Base-by-base conservation (phyloP, 2,113 vertebrate genomes). In the Laticauda laticaudata region DNA sequence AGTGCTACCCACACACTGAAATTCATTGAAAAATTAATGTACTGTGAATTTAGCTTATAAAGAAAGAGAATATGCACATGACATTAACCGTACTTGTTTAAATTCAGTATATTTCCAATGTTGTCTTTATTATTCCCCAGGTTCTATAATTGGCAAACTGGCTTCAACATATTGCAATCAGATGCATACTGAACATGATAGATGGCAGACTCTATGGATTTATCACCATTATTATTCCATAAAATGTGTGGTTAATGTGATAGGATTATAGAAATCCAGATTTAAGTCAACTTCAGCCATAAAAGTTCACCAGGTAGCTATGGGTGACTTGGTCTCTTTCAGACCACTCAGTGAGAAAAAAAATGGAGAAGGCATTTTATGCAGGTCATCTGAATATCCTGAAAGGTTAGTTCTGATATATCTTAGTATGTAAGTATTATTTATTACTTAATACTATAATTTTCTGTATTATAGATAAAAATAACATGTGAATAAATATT, bases 1-100 rank as follows among this genome's bases (percentile, higher is more conserved):
- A 85, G 75, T 75, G 21, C 5, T 9, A 54, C 24, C 61, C 93
- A 24, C n/a, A 91, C 29, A 39, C 39, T 43, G 1, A 94, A 92
- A 94, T 89, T 90, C 5, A 56, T 20, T 3, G 4, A 95, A 94
- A 95, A 91, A 88, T 10, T 5, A 92, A 90, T 88, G 87, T 12
- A 43, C 15, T 87, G n/a, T 23, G 57, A 64, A 69, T 69, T 54
- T 26, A 90, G 53, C 8, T 53, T 39, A n/a, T 0, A 45, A 34
- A 86, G 39, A 20, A 59, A 59, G 8, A 26, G 87, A 24, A 81
- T 18, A n/a, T 29, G 56, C 64, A 89, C 7, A 56, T 89, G 69
- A 34, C 88, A 20, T 89, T 55, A 24, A 45, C 7, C 55, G 4
- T 45, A 45, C 9, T 48, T 24, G 34, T 34, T 12, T 53, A 34